Conservation (phyloP, 2,113 vertebrate genomes). For the Panurus biarmicus region DNA sequence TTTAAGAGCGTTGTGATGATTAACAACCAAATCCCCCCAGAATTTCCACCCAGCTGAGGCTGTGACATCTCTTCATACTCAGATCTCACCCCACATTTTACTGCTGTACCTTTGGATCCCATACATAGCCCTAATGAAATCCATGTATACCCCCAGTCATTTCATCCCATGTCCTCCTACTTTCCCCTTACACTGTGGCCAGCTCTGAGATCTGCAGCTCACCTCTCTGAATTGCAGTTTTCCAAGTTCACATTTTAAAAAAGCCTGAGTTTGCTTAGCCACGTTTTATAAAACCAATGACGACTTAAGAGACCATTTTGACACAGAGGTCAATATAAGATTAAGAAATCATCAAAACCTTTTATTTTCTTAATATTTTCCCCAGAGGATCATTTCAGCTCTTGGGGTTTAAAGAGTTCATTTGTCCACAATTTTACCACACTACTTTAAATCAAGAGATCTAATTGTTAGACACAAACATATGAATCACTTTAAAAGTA, state of each 20-base stretch:
- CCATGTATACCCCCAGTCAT: background rate
- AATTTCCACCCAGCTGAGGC: background rate
- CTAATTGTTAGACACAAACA: background rate
- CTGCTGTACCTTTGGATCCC: background rate
- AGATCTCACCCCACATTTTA: background rate
- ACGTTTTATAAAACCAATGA: background rate
- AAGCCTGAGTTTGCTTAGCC: background rate
- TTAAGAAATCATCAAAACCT: background rate
- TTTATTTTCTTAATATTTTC: background rate
- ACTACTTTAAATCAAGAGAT: background rate
- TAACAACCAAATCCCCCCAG: background rate
- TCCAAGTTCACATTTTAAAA: background rate
- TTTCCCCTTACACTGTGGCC: background rate
- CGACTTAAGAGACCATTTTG: background rate
- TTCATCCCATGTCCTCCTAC: background rate
- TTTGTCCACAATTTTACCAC: background rate
- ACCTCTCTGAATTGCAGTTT: background rate
- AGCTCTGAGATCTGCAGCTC: background rate
- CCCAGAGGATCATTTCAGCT: background rate
- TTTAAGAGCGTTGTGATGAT: background rate
- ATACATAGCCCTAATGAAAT: background rate
- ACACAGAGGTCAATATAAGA: background rate
- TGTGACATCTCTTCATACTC: background rate
- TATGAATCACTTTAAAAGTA: background rate
- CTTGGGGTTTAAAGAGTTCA: background rate